Base-by-base conservation (phyloP, 1,140 invertebrate species). In the Tribolium castaneum region DNA sequence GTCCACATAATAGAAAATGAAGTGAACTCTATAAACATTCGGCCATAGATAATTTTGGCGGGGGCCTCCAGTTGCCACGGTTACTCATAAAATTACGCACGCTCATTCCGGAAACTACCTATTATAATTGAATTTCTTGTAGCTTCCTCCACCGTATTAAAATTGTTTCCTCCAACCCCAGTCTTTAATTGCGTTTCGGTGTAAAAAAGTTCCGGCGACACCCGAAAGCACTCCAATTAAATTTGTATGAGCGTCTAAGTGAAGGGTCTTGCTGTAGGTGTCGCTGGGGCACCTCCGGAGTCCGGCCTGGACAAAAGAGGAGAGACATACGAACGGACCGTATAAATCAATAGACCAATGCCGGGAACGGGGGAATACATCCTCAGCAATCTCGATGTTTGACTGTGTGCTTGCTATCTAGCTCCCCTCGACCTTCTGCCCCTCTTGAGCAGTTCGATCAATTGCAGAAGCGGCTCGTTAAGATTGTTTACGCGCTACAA, bases 301-400 rank as follows among this genome's bases (percentile, higher is more conserved):
- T 73, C 19, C 49, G n/a, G 49, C 71, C 71, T 51, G 71, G 71
- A 51, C 71, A 52, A 54, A 54, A 73, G 71, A 52, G 71, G 71
- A 73, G 71, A 51, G 71, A 73, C 50, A 78, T 52, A 73, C 76
- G 71, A 73, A 75, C 78, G 72, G 76, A 76, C 56, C 45, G 80
- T 79, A 81, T 81, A 81, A 79, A 81, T 79, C 80, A 81, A 81
- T 79, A 81, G 80, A 79, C 77, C 79, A 75, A 80, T 75, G 76
- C 76, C 76, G 70, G 51, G 72, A 66, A 52, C 30, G 59, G 62
- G 75, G 66, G 54, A 56, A 77, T 78, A 72, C 54, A 79, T 79
- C 75, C 66, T 76, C 66, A 77, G 78, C 75, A 79, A 79, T 79
- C 78, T 79, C 78, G 75, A 79, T 79, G 78, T 79, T 79, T 79